Evolutionary conservation across 1,140 invertebrate genomes (phyloP), one percentile per base, ranked within the genome.

Genomic region (Drosophila sp.): DNA sequence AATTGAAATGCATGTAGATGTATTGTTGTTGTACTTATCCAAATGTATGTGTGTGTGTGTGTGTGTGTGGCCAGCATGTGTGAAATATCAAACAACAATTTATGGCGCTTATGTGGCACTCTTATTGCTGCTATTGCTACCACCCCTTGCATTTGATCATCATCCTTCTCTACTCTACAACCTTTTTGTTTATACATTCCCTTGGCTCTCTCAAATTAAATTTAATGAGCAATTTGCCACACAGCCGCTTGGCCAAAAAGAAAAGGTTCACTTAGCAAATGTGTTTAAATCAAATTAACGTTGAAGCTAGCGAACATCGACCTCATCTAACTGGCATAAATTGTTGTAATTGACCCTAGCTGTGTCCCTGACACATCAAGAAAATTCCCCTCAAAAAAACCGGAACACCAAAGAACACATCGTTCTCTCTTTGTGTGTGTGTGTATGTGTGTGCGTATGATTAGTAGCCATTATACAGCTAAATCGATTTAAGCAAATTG

Each of bases 31-130:
- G 56, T 54, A 54, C 25, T 38, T 50, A 61, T 29, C 11, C 40
- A 25, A 17, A 50, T 11, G 54, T 5, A 29, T 8, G 32, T 32
- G 50, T 3, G 38, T 25, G 6, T 25, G n/a, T 17, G 56, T 54
- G 66, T 57, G 56, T 61, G 47, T 74, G 30, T 73, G 56, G 66
- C 60, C 75, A 86, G 76, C 83, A 87, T 87, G 83, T 87, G 83
- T 83, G 83, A 89, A 87, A 74, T 80, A 89, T 87, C 83, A 87
- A 70, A 72, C 66, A 66, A 65, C 76, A 87, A 87, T 87, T 83
- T 87, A 87, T 87, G 84, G 68, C 65, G 79, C 79, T 79, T 89
- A 75, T 82, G 83, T 71, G 83, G 17, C 41, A 23, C 55, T 30
- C 76, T 72, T 63, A 69, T 70, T 81, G 71, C 86, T 85, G 78